Evolutionary conservation across 2,888 invertebrate genomes (phyloP).

Genomic region (Laothoe populi): DNA sequence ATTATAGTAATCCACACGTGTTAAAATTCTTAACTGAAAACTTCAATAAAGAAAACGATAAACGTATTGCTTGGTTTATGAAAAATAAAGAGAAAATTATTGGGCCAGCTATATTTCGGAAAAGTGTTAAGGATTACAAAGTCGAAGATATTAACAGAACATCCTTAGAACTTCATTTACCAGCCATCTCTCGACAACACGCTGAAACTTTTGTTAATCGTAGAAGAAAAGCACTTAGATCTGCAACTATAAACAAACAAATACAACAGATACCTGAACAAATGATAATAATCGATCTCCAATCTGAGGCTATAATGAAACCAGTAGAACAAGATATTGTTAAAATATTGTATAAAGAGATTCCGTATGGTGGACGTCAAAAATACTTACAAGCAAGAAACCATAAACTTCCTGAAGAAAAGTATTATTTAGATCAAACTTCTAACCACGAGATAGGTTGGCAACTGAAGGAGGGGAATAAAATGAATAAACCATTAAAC

Average conservation of each 20-base stretch:
- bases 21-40: conserved; percentile 40
- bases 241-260: not conserved
- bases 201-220: conserved; percentile 28
- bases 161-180: conserved; percentile 27
- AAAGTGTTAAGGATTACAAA: conserved; percentile 27
- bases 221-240: conserved; percentile 27
- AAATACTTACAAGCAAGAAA: conserved; percentile 41
- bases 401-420: conserved; percentile 41
- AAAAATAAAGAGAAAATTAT: conserved; percentile 33
- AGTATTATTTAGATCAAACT: conserved; percentile 44
- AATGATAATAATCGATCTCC: conserved; percentile 15
- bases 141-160: conserved; percentile 28
- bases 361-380: conserved; percentile 35
- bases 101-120: conserved; percentile 26
- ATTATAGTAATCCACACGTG: conserved; percentile 36
- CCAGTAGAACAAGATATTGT: conserved; percentile 30
- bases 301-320: conserved; percentile 32
- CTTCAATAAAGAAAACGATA: conserved; percentile 37
- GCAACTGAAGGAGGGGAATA: conserved; percentile 38
- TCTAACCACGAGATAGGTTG: conserved; percentile 42
- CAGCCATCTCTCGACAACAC: conserved; percentile 29
- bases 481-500: conserved; percentile 18
- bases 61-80: conserved; percentile 40
- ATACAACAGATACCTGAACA: not conserved
- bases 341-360: conserved; percentile 27